These are phyloP conservation scores for Azemiops feae DNA, from an alignment of 2,113 vertebrate species.

Conservation along the genomic window DNA sequence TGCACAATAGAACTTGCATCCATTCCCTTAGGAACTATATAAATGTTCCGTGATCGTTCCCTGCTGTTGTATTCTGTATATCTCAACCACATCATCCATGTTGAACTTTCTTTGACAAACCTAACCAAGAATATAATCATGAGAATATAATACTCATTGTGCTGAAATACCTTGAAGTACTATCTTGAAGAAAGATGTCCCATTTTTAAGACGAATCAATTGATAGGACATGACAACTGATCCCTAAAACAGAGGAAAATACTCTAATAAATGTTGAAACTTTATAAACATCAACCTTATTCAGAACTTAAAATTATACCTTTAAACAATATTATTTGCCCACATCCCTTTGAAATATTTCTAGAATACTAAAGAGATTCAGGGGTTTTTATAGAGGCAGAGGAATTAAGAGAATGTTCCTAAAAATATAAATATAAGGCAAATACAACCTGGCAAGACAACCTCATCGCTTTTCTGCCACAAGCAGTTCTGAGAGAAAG, in stretches of 20 bases:
- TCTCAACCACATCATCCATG: background rate
- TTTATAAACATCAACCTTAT: background rate
- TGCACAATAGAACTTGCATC: background rate
- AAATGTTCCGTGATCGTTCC: background rate
- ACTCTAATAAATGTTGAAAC: background rate
- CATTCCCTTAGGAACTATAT: background rate
- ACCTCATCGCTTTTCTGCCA: background rate
- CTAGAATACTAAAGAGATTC: background rate
- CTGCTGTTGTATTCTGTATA: background rate
- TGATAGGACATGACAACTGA: conserved; percentile 52
- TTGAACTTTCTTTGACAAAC: background rate
- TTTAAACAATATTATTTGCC: background rate
- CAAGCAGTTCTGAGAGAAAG: background rate
- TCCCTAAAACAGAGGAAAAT: conserved; percentile 58
- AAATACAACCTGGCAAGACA: background rate
- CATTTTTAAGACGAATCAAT: conserved; percentile 58
- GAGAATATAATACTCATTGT: background rate
- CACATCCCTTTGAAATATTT: background rate
- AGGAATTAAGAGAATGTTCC: background rate
- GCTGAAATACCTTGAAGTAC: conserved; percentile 67
- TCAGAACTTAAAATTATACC: background rate
- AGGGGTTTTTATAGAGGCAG: background rate
- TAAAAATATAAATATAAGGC: background rate
- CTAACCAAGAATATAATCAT: background rate
- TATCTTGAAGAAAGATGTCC: conserved; percentile 63